A percentile compares a stretch with the other conserved stretches of the same genome.
Conservation (phyloP, 2,888 invertebrate species). For the Ormyrus pomaceus region DNA sequence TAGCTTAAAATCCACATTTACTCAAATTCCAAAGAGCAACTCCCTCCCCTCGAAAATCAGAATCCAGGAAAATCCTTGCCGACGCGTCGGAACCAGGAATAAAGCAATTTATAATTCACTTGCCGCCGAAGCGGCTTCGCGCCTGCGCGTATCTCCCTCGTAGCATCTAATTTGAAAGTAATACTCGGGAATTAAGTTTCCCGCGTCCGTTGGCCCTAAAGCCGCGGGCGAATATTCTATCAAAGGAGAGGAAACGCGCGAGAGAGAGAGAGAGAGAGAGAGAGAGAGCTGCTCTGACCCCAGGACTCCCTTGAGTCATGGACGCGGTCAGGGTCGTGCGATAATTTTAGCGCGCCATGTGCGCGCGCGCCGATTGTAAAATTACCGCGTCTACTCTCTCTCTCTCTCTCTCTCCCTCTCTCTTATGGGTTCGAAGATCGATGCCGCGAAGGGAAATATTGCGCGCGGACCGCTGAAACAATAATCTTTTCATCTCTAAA, state of each 20-base stretch:
- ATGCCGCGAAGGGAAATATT: conserved; percentile 6
- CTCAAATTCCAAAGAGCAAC: no score
- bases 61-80: no score
- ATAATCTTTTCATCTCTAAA: conserved; percentile 30
- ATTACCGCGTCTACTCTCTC: not conserved
- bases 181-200: conserved; percentile 12
- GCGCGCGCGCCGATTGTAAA: not conserved
- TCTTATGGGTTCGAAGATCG: not conserved
- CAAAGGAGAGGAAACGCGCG: not conserved
- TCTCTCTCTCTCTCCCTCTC: no score
- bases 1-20: no score
- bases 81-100: no score
- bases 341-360: conserved; percentile 43
- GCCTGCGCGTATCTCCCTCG: not conserved
- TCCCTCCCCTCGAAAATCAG: no score
- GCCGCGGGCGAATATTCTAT: not conserved
- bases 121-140: no score
- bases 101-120: no score
- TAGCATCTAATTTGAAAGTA: conserved; percentile 27
- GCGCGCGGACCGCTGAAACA: not conserved
- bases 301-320: conserved; percentile 35
- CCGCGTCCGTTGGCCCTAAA: not conserved
- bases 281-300: conserved; percentile 13
- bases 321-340: conserved; percentile 38
- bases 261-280: not conserved